Evolutionary conservation across 2,888 invertebrate genomes (phyloP).

Genomic region (Eudasyphora cyanicolor): DNA sequence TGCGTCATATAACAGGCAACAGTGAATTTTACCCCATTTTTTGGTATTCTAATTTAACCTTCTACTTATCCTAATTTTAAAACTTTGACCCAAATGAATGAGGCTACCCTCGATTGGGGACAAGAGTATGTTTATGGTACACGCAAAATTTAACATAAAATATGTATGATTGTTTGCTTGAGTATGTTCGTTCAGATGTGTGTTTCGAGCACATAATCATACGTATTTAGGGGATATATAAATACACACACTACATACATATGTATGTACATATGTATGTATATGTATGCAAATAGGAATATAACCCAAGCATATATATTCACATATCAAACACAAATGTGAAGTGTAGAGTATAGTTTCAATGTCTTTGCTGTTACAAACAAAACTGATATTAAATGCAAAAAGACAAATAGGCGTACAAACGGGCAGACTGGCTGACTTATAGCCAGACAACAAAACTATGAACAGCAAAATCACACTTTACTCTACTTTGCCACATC

Average conservation of each 20-base stretch:
- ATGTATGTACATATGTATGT: neutral
- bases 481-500: slow-evolving; percentile 7
- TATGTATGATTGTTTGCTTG: neutral
- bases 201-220: slow-evolving; percentile 7
- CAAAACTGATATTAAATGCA: slow-evolving; percentile 5
- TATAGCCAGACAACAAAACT: too few relatives aligned
- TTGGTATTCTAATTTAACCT: too few relatives aligned
- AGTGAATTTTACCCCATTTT: too few relatives aligned
- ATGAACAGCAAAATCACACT: neutral
- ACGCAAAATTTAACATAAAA: slow-evolving; percentile 29
- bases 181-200: too few relatives aligned
- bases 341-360: neutral
- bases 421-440: neutral
- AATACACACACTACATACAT: slow-evolving; percentile 11
- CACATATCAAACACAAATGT: neutral
- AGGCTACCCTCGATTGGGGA: neutral
- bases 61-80: too few relatives aligned
- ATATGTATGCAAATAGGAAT: neutral
- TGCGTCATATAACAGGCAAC: too few relatives aligned
- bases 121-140: slow-evolving; percentile 22
- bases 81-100: too few relatives aligned
- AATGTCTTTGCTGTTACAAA: slow-evolving; percentile 22
- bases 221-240: slow-evolving; percentile 3
- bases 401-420: neutral
- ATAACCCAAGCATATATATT: neutral